Base-by-base conservation (phyloP, 1,140 invertebrate species). In the Araneus ventricosus region DNA sequence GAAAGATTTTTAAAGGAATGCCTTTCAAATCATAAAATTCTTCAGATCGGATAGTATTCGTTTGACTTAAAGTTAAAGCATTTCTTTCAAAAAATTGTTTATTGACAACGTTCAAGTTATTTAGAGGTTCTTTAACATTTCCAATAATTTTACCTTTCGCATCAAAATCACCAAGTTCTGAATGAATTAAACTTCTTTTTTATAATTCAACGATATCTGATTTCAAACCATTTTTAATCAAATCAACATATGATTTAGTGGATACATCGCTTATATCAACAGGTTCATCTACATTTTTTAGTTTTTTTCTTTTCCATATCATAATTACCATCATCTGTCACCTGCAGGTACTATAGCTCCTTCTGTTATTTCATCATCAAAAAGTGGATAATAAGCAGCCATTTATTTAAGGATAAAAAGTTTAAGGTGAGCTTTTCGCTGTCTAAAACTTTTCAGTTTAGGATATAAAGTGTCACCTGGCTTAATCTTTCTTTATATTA, bases 271-370 rank as follows among this genome's bases (percentile, higher is more conserved):
- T 22, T n/a, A 8, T 17, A 2, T 27, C 7, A 8, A 27, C 2
- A 17, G 17, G n/a, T 52, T 45, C 0, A 0, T 67, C 14, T 45
- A 79, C 4, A 57, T 89, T 82, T 52, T 34, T 59, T 2, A n/a
- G 57, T 20, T 1, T 37, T n/a, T 61, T 82, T 90, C 8, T 80
- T 82, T 82, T 82, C 52, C 30, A 82, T 90, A 39, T 90, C 88
- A 82, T 82, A 82, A 61, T 82, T 20, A 37, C 70, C 70, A 59
- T 90, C 52, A 82, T 90, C 22, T 61, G 52, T 90, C 24, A 82
- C 88, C 70, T 8, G 75, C 45, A n/a, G 45, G 10, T 17, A 3
- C 75, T 8, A n/a, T 20, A 7, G 2, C n/a, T n/a, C n/a, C n/a
- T n/a, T n/a, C 37, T 37, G 82, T 57, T 10, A n/a, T 57, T 59